Base-by-base conservation (phyloP, 2,797 vertebrate genomes). In the Squalus acanthias region DNA sequence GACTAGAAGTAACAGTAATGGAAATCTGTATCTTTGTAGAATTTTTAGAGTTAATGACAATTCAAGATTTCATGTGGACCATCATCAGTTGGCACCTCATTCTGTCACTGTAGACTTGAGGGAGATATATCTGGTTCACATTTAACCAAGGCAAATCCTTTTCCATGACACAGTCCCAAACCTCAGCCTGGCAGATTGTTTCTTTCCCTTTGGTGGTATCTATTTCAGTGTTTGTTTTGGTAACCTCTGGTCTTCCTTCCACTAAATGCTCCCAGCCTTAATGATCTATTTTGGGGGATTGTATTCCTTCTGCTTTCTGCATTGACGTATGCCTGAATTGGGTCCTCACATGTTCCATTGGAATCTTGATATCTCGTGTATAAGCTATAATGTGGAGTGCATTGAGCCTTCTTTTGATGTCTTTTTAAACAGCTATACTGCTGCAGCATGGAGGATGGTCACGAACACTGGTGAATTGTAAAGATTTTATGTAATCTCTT, bases 161-260 rank as follows among this genome's bases (percentile, higher is more conserved):
- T 93, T 67, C 63, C 91, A 93, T 69, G 91, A 67, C 91, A 93
- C 91, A 39, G n/a, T 93, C n/a, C n/a, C 91, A 93, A 93, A 93
- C n/a, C 91, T 69, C 63, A 93, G 91, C 13, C 1, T 92, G 89
- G 17, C n/a, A 93, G 91, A 93, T 46, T 69, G 9, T 67, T 65
- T 92, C 26, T 69, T 93, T 93, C 91, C 91, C 63, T 20, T 69
- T 69, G 63, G 63, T 69, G 63, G 15, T 93, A 93, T 93, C n/a
- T 53, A 69, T 93, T 93, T 93, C 63, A 93, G 9, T 93, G n/a
- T 39, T 92, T 92, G 33, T 69, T 93, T 93, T 93, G n/a, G 91
- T 93, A 93, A 93, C 65, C 91, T 69, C 8, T 93, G 65, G 22
- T 93, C 63, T 93, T 69, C 65, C 91, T 92, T 63, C 89, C 87